Evolutionary conservation across 2,888 invertebrate species (phyloP), one percentile per base, ranked within the genome.

Genomic region (Sclerodermus sp.): DNA sequence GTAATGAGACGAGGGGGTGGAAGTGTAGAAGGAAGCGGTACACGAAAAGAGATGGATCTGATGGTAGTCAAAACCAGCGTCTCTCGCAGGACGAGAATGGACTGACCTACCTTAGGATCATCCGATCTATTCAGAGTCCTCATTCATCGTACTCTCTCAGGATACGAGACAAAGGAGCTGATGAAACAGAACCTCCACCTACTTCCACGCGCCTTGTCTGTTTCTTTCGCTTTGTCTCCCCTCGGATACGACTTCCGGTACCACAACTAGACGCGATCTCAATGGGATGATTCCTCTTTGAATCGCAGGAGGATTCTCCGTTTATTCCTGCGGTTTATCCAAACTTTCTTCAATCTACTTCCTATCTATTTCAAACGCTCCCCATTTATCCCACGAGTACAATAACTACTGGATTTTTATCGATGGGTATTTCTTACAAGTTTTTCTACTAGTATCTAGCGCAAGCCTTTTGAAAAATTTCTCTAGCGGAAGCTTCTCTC

Each of bases 81-180:
- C 60, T 63, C 62, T 58, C 62, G 62, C 68, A 58, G 64, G 52
- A 55, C 51, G 47, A 62, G 64, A 71, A 68, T 68, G 66, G 67
- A 73, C 74, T 76, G 77, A 77, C 75, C 75, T 77, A 75, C 70
- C 76, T 68, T 66, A 70, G 76, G 75, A 77, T 77, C 76, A 76
- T 77, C 77, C 74, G 76, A 77, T 77, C 77, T 76, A 76, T 77
- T 77, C 73, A 64, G 42, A 38, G 53, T 64, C 54, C 61, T 69
- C 66, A 71, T 75, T 75, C 71, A 74, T 66, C 68, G 59, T 64
- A 51, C 62, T 69, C 71, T 71, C 70, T 73, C 77, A 78, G 77
- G 77, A 78, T 76, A 72, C 75, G 74, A 76, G 76, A 78, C 77
- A 78, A 78, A 75, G 60, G 76, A 64, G 57, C 59, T 73, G 73